Evolutionary conservation across 1,140 invertebrate species (phyloP).

Genomic region (Mylabris phalerata): DNA sequence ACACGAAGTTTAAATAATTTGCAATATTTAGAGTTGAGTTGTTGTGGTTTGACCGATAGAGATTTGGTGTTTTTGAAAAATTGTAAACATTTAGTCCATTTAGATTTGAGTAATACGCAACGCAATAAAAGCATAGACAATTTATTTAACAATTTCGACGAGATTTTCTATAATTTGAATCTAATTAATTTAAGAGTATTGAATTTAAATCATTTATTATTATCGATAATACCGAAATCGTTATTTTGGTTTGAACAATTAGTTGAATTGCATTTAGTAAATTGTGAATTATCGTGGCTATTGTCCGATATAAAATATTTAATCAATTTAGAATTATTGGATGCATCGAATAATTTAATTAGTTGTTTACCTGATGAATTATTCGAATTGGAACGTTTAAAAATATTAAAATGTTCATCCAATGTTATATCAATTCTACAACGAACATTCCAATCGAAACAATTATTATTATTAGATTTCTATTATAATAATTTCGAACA

Average conservation of each 20-base stretch:
- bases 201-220: slow-evolving; percentile 1
- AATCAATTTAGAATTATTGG: slow-evolving; percentile 8
- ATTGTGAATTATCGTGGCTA: slow-evolving; percentile 14
- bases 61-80: slow-evolving; percentile 5
- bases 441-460: background rate
- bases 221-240: slow-evolving; percentile 10
- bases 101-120: slow-evolving; percentile 12
- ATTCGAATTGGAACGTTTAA: slow-evolving; percentile 4
- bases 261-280: slow-evolving; percentile 9
- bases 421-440: slow-evolving; percentile 8
- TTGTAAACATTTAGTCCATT: slow-evolving; percentile 1
- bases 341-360: slow-evolving; percentile 13
- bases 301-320: slow-evolving; percentile 6
- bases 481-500: slow-evolving; percentile 12
- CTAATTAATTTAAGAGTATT: slow-evolving; percentile 5
- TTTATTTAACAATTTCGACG: slow-evolving; percentile 1
- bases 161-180: background rate
- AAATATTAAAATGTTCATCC: background rate
- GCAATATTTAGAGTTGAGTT: slow-evolving; percentile 6
- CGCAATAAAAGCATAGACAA: background rate
- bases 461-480: slow-evolving; percentile 7
- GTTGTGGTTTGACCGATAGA: slow-evolving; percentile 8
- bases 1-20: slow-evolving; percentile 3
- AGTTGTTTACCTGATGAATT: slow-evolving; percentile 6
- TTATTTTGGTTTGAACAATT: slow-evolving; percentile 8